Evolutionary conservation across 2,888 invertebrate species (phyloP).

Genomic region (Mamestra brassicae): DNA sequence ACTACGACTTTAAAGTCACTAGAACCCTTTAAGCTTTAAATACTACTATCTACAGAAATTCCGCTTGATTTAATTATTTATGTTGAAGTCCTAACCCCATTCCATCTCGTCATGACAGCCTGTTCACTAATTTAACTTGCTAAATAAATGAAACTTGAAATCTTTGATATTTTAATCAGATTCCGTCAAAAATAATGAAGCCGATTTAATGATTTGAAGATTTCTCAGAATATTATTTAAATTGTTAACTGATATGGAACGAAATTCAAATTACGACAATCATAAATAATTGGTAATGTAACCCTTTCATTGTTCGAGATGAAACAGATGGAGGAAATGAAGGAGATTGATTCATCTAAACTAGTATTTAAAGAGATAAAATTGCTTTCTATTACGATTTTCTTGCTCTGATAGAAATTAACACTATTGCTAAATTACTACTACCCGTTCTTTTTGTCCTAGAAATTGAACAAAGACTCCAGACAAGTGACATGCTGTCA

Average conservation of each 20-base stretch:
- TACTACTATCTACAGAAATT: neutral
- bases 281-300: constrained; percentile 38
- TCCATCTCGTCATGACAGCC: constrained; percentile 19
- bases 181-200: constrained; percentile 42
- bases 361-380: neutral
- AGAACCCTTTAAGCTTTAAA: neutral
- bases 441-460: too few species aligned
- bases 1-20: neutral
- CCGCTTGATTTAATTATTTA: constrained; percentile 19
- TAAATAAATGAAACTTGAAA: constrained; percentile 46
- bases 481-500: too few species aligned
- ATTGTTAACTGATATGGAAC: constrained; percentile 24
- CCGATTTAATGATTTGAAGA: constrained; percentile 25
- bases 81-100: constrained; percentile 25
- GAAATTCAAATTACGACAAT: constrained; percentile 23
- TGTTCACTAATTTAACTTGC: constrained; percentile 44
- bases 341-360: neutral
- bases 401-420: too few species aligned
- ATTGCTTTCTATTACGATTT: neutral
- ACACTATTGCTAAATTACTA: too few species aligned
- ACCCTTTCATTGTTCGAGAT: neutral
- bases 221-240: constrained; percentile 14
- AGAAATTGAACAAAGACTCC: too few species aligned
- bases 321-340: neutral
- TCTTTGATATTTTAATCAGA: constrained; percentile 42